Percentiles rank a stretch among this genome's conserved stretches.
These are phyloP conservation scores for Manacus vitellinus DNA, from an alignment of 2,113 vertebrate genomes.

Conservation along the genomic window DNA sequence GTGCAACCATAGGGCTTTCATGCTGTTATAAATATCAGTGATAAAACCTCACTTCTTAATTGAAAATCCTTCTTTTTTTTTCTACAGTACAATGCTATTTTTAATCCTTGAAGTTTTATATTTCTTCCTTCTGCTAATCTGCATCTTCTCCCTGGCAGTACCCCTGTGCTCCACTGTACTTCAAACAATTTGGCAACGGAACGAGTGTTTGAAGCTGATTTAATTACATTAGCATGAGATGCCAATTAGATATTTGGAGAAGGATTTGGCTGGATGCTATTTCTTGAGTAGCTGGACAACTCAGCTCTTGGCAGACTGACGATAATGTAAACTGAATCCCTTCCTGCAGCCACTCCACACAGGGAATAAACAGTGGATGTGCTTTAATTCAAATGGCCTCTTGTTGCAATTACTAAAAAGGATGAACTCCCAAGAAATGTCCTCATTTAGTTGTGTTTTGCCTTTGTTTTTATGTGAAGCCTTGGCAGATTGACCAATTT, in stretches of 20 bases:
- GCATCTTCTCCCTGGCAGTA: not conserved
- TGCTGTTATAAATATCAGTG: not conserved
- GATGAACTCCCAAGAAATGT: not conserved
- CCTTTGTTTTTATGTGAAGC: not conserved
- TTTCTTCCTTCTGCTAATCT: not conserved
- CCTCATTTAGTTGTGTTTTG: not conserved
- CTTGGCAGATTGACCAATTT: not conserved
- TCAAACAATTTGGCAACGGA: not conserved
- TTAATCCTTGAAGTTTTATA: not conserved
- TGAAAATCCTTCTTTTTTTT: not conserved
- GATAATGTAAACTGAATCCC: constrained; percentile 3
- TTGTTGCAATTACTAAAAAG: not conserved
- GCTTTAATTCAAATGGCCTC: not conserved
- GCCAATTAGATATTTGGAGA: not conserved
- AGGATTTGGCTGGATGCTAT: not conserved
- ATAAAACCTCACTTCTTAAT: not conserved
- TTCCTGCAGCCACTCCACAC: not conserved
- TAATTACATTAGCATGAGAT: not conserved
- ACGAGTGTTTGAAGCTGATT: not conserved
- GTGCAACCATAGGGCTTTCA: not conserved
- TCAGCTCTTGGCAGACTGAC: not conserved
- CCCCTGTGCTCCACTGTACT: not conserved
- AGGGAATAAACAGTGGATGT: constrained; percentile 13
- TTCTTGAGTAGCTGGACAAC: not conserved
- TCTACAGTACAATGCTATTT: not conserved